Base-by-base conservation (phyloP, 2,797 vertebrate genomes). In the Epinephelus coioides region DNA sequence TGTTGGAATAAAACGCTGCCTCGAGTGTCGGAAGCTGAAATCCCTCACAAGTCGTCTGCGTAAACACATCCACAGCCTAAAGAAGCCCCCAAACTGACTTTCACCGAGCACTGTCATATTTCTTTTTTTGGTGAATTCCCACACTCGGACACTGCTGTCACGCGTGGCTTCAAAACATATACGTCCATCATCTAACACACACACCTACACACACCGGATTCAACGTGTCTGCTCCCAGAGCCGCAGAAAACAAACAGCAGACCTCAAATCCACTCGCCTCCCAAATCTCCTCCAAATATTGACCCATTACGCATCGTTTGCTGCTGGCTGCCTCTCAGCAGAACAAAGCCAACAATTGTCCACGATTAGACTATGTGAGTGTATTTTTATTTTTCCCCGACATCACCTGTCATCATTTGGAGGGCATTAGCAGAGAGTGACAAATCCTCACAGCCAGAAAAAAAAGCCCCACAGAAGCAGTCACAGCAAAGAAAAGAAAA, bases 301-400 rank as follows among this genome's bases (percentile, higher is more conserved):
- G 82, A 87, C 80, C 87, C 85, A 80, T 91, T 90, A 91, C 89
- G 89, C 92, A 72, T 76, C 75, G 76, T 56, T 75, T 72, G 65
- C 82, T 18, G 56, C 79, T 25, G 69, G 59, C 63, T 71, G 34
- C 49, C 34, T 49, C 68, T 73, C 38, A 66, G 53, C 63, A 27
- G 50, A 78, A 61, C 63, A 85, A 78, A 78, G 43, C 69, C n/a
- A 63, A 53, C 25, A 72, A 65, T 5, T 69, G 75, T 38, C 55
- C 50, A 27, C 51, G 50, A 81, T 0, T 60, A 68, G 49, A 43
- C 19, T 34, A 27, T 73, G 79, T 61, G 34, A 34, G 34, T 44
- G 23, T 50, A 12, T 69, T 57, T 21, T 2, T 11, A 12, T 53
- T 46, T 49, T 44, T 9, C 3, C 18, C 5, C 4, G 25, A 65